Evolutionary conservation across 2,113 vertebrate genomes (phyloP), one percentile per base, ranked within the genome.

Genomic region (Arvicanthis niloticus): DNA sequence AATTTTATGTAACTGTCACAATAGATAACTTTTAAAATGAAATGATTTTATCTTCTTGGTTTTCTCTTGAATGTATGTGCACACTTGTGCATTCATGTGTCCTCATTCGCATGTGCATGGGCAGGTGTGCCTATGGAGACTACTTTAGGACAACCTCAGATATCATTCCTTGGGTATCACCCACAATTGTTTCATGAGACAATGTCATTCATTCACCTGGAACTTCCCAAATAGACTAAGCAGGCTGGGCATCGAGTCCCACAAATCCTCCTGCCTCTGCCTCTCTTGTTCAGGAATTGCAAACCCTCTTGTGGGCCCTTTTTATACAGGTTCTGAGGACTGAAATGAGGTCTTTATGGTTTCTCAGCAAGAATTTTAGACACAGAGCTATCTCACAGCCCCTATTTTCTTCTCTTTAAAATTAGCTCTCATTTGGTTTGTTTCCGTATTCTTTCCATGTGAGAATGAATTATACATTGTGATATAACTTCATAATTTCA

Each of bases 401-500:
- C 24, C 34, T 68, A 70, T 26, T 88, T 88, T 77, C n/a, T 87
- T 70, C 93, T 75, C 53, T 92, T 97, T 34, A n/a, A 86, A 86
- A 37, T 81, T 95, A 91, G 58, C 12, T 91, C n/a, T 91, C 65
- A 45, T 34, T 85, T 45, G 7, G 51, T 21, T 67, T 62, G 68
- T 68, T 34, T 77, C 29, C 60, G 81, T 95, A 9, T 8, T 96
- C 88, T 45, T 81, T 88, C 17, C 58, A 72, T 45, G 53, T 56
- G 45, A 92, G 40, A 87, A 87, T 42, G 88, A 95, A 53, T 26
- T 77, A 62, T 37, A 31, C 31, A 15, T 37, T 86, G 29, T 29
- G 34, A 29, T 10, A 7, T 40, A 86, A 3, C 40, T 72, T 95
- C 48, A 40, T 84, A 62, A 82, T 78, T 82, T 37, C 31, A 60